Conservation (phyloP, 2,888 invertebrate genomes). For the Biston stratarius region DNA sequence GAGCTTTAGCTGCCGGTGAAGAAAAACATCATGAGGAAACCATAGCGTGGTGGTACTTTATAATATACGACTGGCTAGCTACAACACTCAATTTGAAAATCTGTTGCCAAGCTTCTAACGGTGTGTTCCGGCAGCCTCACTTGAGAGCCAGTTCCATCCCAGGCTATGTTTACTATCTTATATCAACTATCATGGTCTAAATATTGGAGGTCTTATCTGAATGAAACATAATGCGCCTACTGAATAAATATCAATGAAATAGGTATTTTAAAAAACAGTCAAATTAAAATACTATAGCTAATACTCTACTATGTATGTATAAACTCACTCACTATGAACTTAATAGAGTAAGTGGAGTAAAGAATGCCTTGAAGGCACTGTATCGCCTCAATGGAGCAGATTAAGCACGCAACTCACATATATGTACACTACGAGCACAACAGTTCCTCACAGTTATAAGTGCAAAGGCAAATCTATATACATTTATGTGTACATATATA, state of each 20-base stretch:
- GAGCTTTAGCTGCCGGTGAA: no score
- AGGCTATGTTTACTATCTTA: no score
- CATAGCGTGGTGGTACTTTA: no score
- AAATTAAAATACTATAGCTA: conserved; percentile 6
- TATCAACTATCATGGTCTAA: not conserved
- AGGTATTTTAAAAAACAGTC: conserved; percentile 11
- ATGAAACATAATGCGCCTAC: conserved; percentile 10
- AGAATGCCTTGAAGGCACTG: conserved; percentile 54
- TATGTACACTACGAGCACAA: conserved; percentile 54
- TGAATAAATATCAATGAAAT: conserved; percentile 3
- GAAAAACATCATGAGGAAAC: no score
- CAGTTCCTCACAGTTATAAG: conserved; percentile 48
- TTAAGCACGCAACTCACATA: conserved; percentile 73
- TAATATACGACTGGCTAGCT: no score
- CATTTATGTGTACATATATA: not conserved
- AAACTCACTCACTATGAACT: conserved; percentile 16
- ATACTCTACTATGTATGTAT: conserved; percentile 6
- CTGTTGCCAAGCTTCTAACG: no score
- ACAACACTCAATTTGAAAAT: no score
- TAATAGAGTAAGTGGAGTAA: conserved; percentile 46
- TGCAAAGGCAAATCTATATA: conserved; percentile 37
- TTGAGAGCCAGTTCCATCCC: no score
- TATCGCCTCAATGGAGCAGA: conserved; percentile 65
- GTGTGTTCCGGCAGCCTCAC: no score
- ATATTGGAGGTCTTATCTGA: not conserved